phyloP scores from a whole-genome alignment of 2,113 vertebrate species.

The Hippocampus abdominalis region DNA sequence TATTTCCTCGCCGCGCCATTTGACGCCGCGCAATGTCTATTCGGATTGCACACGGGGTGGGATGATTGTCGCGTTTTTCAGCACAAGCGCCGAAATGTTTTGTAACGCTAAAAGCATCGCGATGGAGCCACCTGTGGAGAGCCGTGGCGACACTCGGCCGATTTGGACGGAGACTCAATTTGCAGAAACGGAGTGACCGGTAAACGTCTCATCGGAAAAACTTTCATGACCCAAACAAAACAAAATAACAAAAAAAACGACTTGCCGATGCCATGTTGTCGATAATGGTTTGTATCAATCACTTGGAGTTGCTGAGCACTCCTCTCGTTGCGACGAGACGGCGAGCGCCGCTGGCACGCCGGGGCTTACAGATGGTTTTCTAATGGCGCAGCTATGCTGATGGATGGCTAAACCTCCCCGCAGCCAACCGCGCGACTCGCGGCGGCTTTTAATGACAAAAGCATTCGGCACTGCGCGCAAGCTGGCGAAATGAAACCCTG shows the following conservation, averaged over 20 bases:
- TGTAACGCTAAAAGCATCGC: conserved; percentile 9
- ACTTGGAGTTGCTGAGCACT: conserved; percentile 51
- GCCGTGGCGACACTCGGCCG: background rate
- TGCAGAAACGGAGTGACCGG: background rate
- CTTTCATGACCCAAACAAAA: conserved; percentile 37
- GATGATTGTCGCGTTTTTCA: background rate
- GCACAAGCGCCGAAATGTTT: conserved; percentile 11
- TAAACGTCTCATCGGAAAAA: background rate
- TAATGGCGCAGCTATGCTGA: conserved; percentile 64
- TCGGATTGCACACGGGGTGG: background rate
- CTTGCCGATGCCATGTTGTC: conserved; percentile 52
- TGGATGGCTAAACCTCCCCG: conserved; percentile 63
- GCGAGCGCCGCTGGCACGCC: conserved; percentile 55
- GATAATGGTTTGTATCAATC: conserved; percentile 69
- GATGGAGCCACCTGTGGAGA: background rate
- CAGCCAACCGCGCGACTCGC: conserved; percentile 57
- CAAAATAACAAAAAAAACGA: conserved; percentile 58
- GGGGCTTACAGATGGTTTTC: conserved; percentile 68
- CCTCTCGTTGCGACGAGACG: conserved; percentile 39
- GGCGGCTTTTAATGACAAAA: conserved; percentile 59
- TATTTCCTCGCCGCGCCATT: conserved; percentile 23
- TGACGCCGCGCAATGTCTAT: conserved; percentile 8
- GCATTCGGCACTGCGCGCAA: conserved; percentile 31
- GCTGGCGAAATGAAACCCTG: background rate
- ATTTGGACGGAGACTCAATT: conserved; percentile 4